Conservation (phyloP, 1,140 invertebrate species). For the Zaprionus ornatus region DNA sequence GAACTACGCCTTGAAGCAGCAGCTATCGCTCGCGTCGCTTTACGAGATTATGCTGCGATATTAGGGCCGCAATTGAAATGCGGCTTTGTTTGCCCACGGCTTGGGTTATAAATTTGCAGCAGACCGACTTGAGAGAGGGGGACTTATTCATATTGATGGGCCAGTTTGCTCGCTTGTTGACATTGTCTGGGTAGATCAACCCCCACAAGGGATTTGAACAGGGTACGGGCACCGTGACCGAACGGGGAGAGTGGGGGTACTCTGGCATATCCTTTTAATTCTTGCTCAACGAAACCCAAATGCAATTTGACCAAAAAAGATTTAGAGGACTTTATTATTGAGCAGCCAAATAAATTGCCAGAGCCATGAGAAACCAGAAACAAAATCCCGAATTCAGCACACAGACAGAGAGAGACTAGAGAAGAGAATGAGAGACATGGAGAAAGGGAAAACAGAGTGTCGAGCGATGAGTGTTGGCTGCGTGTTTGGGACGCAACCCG, state of each 20-base stretch:
- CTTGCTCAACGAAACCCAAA: constrained; percentile 51
- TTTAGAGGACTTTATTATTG: constrained; percentile 66
- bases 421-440: constrained; percentile 1
- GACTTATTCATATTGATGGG: constrained; percentile 38
- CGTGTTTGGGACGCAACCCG: constrained; percentile 25
- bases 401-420: neutral
- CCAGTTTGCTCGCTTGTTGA: constrained; percentile 46
- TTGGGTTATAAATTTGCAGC: constrained; percentile 28
- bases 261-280: constrained; percentile 59
- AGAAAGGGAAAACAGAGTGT: constrained; percentile 10
- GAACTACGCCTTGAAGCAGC: constrained; percentile 3
- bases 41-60: constrained; percentile 44
- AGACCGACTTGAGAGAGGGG: neutral
- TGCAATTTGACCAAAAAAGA: constrained; percentile 67
- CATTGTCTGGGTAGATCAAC: constrained; percentile 50
- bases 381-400: neutral
- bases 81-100: constrained; percentile 42
- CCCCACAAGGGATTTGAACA: constrained; percentile 14
- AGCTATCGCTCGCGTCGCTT: constrained; percentile 16
- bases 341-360: constrained; percentile 58
- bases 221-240: neutral
- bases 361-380: constrained; percentile 9
- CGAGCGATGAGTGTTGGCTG: constrained; percentile 1
- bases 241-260: neutral
- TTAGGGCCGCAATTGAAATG: constrained; percentile 50